A percentile compares a stretch with the other conserved stretches of the same genome.
phyloP scores from a whole-genome alignment of 2,113 vertebrate genomes.

The Anarhynchus alexandrinus region DNA sequence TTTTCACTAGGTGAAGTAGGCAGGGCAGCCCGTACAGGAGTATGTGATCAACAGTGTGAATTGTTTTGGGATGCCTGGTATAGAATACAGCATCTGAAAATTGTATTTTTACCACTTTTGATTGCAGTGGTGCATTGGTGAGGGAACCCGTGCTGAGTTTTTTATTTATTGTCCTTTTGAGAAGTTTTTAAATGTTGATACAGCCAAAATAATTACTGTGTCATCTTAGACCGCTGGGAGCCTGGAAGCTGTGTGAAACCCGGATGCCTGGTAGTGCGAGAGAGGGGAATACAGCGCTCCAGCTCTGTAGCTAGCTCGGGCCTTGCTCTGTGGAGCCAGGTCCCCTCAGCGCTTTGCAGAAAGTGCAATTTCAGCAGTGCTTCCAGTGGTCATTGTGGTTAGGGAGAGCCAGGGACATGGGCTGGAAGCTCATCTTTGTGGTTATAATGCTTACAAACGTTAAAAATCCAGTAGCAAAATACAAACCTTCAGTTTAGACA shows the following conservation, averaged over 20 bases:
- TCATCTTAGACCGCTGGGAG: background rate
- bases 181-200: background rate
- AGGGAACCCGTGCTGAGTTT: background rate
- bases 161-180: background rate
- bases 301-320: background rate
- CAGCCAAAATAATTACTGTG: background rate
- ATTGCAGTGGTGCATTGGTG: background rate
- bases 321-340: fast-evolving
- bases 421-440: background rate
- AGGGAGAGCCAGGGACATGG: background rate
- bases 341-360: background rate
- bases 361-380: background rate
- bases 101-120: background rate
- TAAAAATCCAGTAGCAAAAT: background rate
- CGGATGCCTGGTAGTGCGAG: background rate
- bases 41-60: background rate
- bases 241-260: background rate
- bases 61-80: background rate
- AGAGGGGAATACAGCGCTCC: too few species aligned
- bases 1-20: background rate
- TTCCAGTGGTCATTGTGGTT: background rate
- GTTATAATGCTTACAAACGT: background rate
- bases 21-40: background rate
- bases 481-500: background rate
- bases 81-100: background rate